Conservation (phyloP, 2,113 vertebrate species). For the Laticauda laticaudata region DNA sequence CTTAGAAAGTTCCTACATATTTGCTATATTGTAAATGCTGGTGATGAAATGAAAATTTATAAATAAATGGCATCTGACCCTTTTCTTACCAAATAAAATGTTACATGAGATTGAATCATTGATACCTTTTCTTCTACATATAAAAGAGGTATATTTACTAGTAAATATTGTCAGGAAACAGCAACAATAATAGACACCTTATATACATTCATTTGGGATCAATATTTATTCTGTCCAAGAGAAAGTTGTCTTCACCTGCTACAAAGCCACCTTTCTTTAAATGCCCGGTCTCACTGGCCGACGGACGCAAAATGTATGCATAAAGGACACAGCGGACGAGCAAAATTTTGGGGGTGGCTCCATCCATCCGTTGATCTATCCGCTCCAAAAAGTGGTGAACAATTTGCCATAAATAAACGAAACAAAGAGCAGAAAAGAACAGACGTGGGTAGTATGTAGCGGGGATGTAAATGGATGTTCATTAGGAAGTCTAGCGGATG, state of each 20-base stretch:
- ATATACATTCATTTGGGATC: background rate
- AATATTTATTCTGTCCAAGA: background rate
- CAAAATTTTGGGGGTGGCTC: too few relatives aligned
- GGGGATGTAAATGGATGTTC: too few relatives aligned
- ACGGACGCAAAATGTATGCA: too few relatives aligned
- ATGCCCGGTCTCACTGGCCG: too few relatives aligned
- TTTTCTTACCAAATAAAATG: background rate
- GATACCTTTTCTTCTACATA: background rate
- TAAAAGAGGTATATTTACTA: background rate
- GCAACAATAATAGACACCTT: background rate
- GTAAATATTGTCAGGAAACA: background rate
- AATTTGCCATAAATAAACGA: too few relatives aligned
- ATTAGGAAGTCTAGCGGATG: too few relatives aligned
- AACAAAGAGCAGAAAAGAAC: too few relatives aligned
- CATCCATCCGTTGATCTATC: too few relatives aligned
- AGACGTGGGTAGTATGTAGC: too few relatives aligned
- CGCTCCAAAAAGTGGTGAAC: too few relatives aligned
- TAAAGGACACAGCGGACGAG: too few relatives aligned
- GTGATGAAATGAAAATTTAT: background rate
- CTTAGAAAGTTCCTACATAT: background rate
- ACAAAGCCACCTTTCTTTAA: background rate
- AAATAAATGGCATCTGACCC: background rate
- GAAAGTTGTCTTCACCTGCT: background rate
- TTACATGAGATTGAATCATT: background rate
- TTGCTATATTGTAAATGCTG: background rate